Conservation (phyloP, 1,140 invertebrate genomes). For the Zaprionus inermis region DNA sequence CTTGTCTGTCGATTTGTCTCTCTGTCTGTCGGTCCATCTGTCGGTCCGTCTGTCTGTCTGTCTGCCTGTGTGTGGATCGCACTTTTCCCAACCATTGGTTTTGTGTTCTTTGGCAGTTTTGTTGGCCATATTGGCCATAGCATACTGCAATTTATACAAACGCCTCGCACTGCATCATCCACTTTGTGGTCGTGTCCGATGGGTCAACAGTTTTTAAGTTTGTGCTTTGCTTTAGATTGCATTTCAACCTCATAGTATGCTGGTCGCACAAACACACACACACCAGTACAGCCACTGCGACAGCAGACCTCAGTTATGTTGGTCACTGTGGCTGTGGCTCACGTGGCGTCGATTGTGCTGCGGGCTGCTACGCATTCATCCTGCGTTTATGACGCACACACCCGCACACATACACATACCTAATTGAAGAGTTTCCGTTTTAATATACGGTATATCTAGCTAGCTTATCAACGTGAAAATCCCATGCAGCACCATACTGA, state of each 20-base stretch:
- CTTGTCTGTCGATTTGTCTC: background rate
- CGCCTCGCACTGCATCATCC: conserved; percentile 91
- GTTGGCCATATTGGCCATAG: conserved; percentile 90
- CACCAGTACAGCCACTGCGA: conserved; percentile 14
- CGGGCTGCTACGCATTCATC: conserved; percentile 7
- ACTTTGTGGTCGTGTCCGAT: conserved; percentile 89
- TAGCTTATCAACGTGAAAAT: conserved; percentile 13
- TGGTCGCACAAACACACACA: conserved; percentile 84
- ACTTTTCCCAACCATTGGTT: conserved; percentile 89
- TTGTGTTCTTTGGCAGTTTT: conserved; percentile 90
- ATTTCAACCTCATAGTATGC: conserved; percentile 88
- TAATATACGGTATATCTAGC: conserved; percentile 7
- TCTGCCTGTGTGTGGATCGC: conserved; percentile 7
- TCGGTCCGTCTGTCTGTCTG: too few relatives aligned
- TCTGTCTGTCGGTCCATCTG: background rate
- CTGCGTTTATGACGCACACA: conserved; percentile 16
- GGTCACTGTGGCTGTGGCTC: conserved; percentile 9
- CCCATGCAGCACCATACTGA: background rate
- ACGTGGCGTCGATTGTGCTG: conserved; percentile 1
- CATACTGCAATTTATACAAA: conserved; percentile 92
- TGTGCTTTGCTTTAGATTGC: conserved; percentile 82
- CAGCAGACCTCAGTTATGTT: conserved; percentile 18
- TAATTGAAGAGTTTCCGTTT: conserved; percentile 25
- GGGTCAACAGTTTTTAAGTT: conserved; percentile 63
- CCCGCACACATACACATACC: background rate